phyloP scores from a whole-genome alignment of 1,140 invertebrate species.

The Lysiphlebus fabarum region DNA sequence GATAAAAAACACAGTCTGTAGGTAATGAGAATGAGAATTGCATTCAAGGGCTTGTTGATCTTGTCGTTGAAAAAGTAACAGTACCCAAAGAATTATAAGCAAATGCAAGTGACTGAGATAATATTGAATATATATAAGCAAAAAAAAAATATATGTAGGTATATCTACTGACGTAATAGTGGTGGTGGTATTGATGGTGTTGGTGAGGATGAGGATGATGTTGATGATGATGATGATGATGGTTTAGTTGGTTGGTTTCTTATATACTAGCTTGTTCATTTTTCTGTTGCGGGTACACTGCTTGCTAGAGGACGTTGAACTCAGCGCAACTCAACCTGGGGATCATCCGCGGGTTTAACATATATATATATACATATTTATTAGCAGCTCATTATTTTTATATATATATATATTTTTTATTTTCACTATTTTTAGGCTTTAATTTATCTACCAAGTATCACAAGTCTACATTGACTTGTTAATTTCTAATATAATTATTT shows the following conservation, averaged over 20 bases:
- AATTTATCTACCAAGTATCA: too few relatives aligned
- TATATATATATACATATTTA: slow-evolving; percentile 8
- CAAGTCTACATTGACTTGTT: too few relatives aligned
- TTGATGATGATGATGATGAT: slow-evolving; percentile 30
- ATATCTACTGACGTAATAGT: too few relatives aligned
- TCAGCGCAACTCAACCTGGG: slow-evolving; percentile 55
- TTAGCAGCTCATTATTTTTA: not conserved
- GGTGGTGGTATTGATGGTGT: slow-evolving; percentile 27
- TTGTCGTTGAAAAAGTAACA: slow-evolving; percentile 47
- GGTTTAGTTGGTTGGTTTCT: too few relatives aligned
- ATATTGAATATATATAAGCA: slow-evolving; percentile 4
- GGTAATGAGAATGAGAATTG: slow-evolving; percentile 31
- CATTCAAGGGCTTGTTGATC: slow-evolving; percentile 35
- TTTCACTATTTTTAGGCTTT: too few relatives aligned
- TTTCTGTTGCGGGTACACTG: slow-evolving; percentile 52
- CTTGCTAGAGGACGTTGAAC: slow-evolving; percentile 53
- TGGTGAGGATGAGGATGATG: slow-evolving; percentile 30
- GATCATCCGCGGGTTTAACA: slow-evolving; percentile 48
- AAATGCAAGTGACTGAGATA: slow-evolving; percentile 16
- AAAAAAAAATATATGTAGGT: too few relatives aligned
- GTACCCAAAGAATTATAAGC: slow-evolving; percentile 42
- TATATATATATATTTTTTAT: too few relatives aligned
- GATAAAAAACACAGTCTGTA: slow-evolving; percentile 9
- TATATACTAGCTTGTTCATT: slow-evolving; percentile 4
- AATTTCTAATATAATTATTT: too few relatives aligned